phyloP scores from a whole-genome alignment of 2,888 invertebrate species.

The Phaedon cochleariae region DNA sequence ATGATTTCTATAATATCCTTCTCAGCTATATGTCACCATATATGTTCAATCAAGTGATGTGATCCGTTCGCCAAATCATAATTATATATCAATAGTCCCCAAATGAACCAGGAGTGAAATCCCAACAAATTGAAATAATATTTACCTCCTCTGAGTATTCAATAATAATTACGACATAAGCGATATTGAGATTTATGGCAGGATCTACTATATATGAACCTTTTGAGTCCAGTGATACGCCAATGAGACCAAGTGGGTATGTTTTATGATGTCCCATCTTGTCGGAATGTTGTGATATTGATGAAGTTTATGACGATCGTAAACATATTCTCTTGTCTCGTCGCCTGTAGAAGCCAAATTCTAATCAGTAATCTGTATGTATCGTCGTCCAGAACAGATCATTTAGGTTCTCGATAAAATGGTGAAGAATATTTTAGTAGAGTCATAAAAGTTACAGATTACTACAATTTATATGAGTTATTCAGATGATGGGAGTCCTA shows the following conservation, averaged over 20 bases:
- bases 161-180: too few relatives aligned
- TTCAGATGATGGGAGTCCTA: background rate
- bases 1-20: too few relatives aligned
- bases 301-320: conserved; percentile 59
- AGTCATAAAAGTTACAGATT: background rate
- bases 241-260: background rate
- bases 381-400: conserved; percentile 53
- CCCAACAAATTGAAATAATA: too few relatives aligned
- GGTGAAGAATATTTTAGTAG: background rate
- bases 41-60: too few relatives aligned
- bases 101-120: too few relatives aligned
- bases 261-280: conserved; percentile 28
- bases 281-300: conserved; percentile 58
- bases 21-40: too few relatives aligned
- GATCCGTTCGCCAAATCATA: too few relatives aligned
- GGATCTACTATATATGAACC: too few relatives aligned
- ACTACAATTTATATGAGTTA: background rate
- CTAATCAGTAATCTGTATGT: conserved; percentile 57
- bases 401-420: conserved; percentile 28
- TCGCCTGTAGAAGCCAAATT: conserved; percentile 56
- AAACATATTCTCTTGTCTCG: conserved; percentile 52
- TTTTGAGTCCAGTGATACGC: background rate
- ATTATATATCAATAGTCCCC: too few relatives aligned
- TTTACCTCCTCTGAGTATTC: too few relatives aligned
- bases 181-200: too few relatives aligned